A percentile compares a stretch with the other conserved stretches of the same genome.
Conservation (phyloP, 2,113 vertebrate species). For the Panthera leo region DNA sequence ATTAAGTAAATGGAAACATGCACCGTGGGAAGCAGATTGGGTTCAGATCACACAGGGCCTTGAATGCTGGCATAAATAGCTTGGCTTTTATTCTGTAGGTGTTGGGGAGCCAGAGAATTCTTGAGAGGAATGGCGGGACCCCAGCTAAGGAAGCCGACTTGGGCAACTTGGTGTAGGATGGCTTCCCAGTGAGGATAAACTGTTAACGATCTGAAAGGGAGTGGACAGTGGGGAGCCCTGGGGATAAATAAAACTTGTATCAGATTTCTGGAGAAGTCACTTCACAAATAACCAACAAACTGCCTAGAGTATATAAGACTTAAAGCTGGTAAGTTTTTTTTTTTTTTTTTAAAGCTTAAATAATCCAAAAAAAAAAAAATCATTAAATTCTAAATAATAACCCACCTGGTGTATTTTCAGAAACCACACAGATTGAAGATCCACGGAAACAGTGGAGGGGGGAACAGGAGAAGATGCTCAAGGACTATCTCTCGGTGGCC, state of each 20-base stretch:
- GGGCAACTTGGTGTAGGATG: neutral
- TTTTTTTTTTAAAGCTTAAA: neutral
- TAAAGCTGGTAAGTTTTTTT: neutral
- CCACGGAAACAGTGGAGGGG: conserved; percentile 90
- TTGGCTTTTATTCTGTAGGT: neutral
- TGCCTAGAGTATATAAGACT: neutral
- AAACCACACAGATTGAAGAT: conserved; percentile 92
- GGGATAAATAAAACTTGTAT: neutral
- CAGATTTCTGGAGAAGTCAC: neutral
- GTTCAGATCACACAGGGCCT: neutral
- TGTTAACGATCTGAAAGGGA: neutral
- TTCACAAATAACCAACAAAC: neutral
- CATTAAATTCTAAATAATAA: neutral
- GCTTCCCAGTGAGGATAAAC: neutral
- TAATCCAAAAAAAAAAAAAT: neutral
- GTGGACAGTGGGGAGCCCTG: too few species aligned
- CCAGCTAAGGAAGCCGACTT: neutral
- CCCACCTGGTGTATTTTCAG: conserved; percentile 71
- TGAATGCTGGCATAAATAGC: neutral
- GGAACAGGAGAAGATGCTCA: conserved; percentile 92
- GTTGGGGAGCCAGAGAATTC: neutral
- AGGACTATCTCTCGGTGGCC: conserved; percentile 91
- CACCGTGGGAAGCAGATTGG: neutral
- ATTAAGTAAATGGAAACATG: neutral
- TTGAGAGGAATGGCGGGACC: neutral